Base-by-base conservation (phyloP, 2,113 vertebrate species). In the Phaetusa simplex region DNA sequence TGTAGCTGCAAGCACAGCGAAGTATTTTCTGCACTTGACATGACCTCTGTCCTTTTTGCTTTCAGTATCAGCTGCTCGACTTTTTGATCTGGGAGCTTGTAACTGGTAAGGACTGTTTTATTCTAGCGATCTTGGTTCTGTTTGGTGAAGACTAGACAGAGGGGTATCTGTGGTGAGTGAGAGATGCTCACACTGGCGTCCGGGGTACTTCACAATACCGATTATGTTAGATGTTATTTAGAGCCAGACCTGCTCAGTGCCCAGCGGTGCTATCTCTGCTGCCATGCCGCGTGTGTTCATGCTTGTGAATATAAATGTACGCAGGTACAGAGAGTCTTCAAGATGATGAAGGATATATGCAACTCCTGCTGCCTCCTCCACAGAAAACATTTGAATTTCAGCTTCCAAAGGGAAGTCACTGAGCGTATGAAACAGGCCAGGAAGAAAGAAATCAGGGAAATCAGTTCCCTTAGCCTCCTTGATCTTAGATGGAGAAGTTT, bases 121-220 rank as follows among this genome's bases (percentile, higher is more conserved):
- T 77, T 83, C 89, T 73, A 27, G 26, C 29, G 21, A 3, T 62
- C 20, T 58, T 58, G 11, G 12, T 34, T n/a, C 7, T 23, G 3
- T 66, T 56, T 62, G 11, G 8, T 10, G 20, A 66, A 38, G 34
- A 78, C 10, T 3, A 81, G 50, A 38, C 8, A 72, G 34, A 69
- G 11, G 29, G 14, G 5, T 23, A 42, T 65, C 34, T 65, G 42
- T 23, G 14, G 20, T 42, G 18, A 0, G 0, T 34, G n/a, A 65
- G 50, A 58, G 26, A 40, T 71, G 24, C n/a, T 86, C 0, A 0
- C 21, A 8, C 47, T 67, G 67, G 26, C 78, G 19, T 38, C 47
- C 32, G 12, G 8, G 70, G 14, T 20, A 45, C 32, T 90, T 92
- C n/a, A 34, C 22, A 50, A 21, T 23, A 55, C 6, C 36, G 50